phyloP scores from a whole-genome alignment of 2,888 invertebrate genomes.

The Drosophila cracens region DNA sequence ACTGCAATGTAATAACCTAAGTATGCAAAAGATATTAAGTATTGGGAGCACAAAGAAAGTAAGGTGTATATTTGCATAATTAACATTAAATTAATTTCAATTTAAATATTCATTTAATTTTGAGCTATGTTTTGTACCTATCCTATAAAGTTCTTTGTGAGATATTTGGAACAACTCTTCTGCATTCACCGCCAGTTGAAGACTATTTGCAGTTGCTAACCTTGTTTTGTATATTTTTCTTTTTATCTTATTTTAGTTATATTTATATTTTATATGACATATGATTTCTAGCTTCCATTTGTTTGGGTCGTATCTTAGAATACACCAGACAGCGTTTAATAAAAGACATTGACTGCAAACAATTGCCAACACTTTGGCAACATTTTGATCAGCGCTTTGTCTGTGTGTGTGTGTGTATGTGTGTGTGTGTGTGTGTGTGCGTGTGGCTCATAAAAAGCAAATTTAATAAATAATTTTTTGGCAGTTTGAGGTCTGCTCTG shows the following conservation, averaged over 20 bases:
- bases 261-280: background rate
- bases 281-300: too few species aligned
- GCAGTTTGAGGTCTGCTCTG: slow-evolving; percentile 19
- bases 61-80: too few species aligned
- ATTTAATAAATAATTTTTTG: slow-evolving; percentile 71
- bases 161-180: background rate
- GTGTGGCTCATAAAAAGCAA: slow-evolving; percentile 58
- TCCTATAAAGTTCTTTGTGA: background rate
- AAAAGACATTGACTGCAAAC: slow-evolving; percentile 51
- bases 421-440: slow-evolving; percentile 13
- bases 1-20: too few species aligned
- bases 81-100: too few species aligned
- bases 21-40: too few species aligned
- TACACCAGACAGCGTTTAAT: slow-evolving; percentile 15
- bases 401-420: slow-evolving; percentile 25
- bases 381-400: slow-evolving; percentile 24
- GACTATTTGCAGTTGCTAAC: background rate
- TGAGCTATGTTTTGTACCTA: background rate
- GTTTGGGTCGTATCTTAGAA: background rate
- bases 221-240: background rate
- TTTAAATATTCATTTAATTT: background rate
- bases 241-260: background rate
- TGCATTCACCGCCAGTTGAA: background rate
- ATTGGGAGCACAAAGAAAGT: too few species aligned
- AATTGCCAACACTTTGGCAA: slow-evolving; percentile 53